Evolutionary conservation across 2,113 vertebrate species (phyloP), one percentile per base, ranked within the genome.

Genomic region (Lycaon pictus): DNA sequence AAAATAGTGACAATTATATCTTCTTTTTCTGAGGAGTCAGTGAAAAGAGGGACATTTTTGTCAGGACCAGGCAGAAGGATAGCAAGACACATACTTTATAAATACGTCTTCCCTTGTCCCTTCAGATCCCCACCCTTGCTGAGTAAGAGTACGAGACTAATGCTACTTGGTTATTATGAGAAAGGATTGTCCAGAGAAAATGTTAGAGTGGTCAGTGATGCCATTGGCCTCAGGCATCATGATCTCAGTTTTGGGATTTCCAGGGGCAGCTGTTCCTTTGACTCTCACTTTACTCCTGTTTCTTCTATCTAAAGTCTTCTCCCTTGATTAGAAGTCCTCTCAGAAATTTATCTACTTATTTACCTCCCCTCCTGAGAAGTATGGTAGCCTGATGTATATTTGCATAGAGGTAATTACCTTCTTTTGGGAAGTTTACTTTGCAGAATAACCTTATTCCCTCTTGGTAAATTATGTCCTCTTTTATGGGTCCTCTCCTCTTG

Each of bases 351-450:
- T 95, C 43, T 65, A 27, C 32, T 65, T 27, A 63, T 80, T 16
- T 90, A n/a, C 51, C 48, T 95, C 4, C 29, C 9, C 35, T 90
- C 71, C n/a, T 69, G 71, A 95, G 95, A 88, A 93, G 58, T 74
- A 60, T 51, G 93, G 55, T 79, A 83, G 71, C 43, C 48, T 86
- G 85, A 95, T 19, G 43, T 90, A 8, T 88, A 67, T 63, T 90
- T 93, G 51, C 74, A 72, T 10, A 88, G 51, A 58, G 92, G 87
- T 84, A 91, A 37, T 43, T n/a, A 29, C 71, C n/a, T 7, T 37
- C 53, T 62, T 88, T 48, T 88, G 63, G 63, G 20, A 96, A 86
- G 83, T 95, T 77, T 53, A 92, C 91, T 95, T 90, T 95, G 56
- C 76, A 83, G 8, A 93, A 74, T 85, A 90, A 58, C 43, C 35